These are phyloP conservation scores for Chymomyza procnemis DNA, from an alignment of 2,888 invertebrate genomes.

Conservation along the genomic window DNA sequence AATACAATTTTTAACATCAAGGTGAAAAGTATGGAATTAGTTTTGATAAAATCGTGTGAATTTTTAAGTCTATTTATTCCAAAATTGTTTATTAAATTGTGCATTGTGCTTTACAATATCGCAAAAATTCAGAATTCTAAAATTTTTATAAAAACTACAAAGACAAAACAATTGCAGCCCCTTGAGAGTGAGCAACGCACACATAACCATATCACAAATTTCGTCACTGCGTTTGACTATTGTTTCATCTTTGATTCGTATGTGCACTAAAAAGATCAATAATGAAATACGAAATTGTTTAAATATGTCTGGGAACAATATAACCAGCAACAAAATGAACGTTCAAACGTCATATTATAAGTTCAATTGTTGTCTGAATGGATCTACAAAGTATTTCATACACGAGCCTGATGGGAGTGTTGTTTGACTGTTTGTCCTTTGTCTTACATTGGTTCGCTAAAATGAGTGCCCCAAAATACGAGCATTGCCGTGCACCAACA, in stretches of 20 bases:
- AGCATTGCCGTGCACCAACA: constrained; percentile 45
- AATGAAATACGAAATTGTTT: constrained; percentile 1
- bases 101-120: constrained; percentile 21
- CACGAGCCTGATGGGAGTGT: constrained; percentile 34
- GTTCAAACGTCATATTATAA: constrained; percentile 22
- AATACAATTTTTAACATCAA: constrained; percentile 44
- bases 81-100: constrained; percentile 37
- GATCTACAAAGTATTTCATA: constrained; percentile 39
- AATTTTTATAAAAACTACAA: constrained; percentile 7
- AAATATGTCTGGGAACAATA: constrained; percentile 26
- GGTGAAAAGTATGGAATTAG: constrained; percentile 67
- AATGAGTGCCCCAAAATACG: constrained; percentile 60
- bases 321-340: constrained; percentile 52
- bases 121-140: constrained; percentile 21
- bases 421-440: constrained; percentile 52
- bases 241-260: constrained; percentile 51
- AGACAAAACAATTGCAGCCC: neutral
- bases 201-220: constrained; percentile 32
- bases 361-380: constrained; percentile 35
- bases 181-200: neutral
- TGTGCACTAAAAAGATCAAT: constrained; percentile 14
- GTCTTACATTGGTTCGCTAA: constrained; percentile 43
- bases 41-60: constrained; percentile 53
- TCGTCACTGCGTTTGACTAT: constrained; percentile 43
- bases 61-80: constrained; percentile 26